phyloP scores from a whole-genome alignment of 92 coral and sea anemone species.

The Epizoanthus fatuus region DNA sequence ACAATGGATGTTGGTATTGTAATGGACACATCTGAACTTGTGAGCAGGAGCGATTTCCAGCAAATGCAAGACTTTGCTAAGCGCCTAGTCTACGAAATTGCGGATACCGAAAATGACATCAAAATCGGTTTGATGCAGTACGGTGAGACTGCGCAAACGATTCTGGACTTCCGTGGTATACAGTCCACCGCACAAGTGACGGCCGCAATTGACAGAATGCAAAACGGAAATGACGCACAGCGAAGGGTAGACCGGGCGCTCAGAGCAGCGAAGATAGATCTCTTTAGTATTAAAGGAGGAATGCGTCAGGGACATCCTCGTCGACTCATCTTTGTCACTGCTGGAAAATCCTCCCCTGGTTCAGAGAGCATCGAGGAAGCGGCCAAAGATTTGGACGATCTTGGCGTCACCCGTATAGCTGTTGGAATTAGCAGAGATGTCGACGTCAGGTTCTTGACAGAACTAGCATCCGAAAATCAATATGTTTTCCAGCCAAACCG shows the following conservation, averaged over 20 bases:
- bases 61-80: slow-evolving; percentile 56
- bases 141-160: slow-evolving; percentile 39
- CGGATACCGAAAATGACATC: slow-evolving; percentile 71
- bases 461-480: slow-evolving; percentile 60
- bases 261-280: slow-evolving; percentile 43
- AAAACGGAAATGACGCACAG: slow-evolving; percentile 17
- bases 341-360: slow-evolving; percentile 62
- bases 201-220: slow-evolving; percentile 35
- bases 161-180: slow-evolving; percentile 51
- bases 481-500: slow-evolving; percentile 54
- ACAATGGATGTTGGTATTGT: slow-evolving; percentile 75
- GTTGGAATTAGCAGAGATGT: slow-evolving; percentile 70
- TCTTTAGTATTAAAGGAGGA: slow-evolving; percentile 73
- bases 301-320: slow-evolving; percentile 71
- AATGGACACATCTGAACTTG: slow-evolving; percentile 52
- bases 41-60: slow-evolving; percentile 45
- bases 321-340: slow-evolving; percentile 64
- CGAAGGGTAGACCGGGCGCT: slow-evolving; percentile 67
- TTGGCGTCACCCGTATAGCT: slow-evolving; percentile 75
- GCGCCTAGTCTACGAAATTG: slow-evolving; percentile 46
- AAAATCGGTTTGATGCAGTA: slow-evolving; percentile 59
- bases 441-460: slow-evolving; percentile 55
- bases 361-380: slow-evolving; percentile 54
- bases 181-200: slow-evolving; percentile 36
- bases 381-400: slow-evolving; percentile 57